Conservation (phyloP, 2,113 vertebrate genomes). For the Columba livia region DNA sequence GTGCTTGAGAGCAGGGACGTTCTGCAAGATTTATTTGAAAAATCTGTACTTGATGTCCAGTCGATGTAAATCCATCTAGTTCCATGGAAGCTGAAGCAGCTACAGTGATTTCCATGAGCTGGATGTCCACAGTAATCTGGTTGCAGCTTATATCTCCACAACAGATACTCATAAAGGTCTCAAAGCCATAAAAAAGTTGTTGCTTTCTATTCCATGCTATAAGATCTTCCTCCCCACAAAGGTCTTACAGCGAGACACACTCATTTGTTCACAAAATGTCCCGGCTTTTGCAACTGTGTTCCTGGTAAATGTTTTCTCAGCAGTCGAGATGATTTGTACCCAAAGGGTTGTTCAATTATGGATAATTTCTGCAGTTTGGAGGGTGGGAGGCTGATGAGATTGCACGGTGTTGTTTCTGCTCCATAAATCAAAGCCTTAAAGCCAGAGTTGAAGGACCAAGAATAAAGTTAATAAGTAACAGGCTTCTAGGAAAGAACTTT, state of each 20-base stretch:
- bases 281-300: not conserved
- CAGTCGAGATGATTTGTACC: not conserved
- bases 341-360: not conserved
- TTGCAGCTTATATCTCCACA: not conserved
- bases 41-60: not conserved
- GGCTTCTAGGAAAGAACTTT: not conserved
- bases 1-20: not conserved
- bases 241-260: not conserved
- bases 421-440: conserved; percentile 33
- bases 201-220: not conserved
- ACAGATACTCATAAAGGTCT: not conserved
- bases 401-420: not conserved
- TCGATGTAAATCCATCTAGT: not conserved
- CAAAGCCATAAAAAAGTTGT: not conserved
- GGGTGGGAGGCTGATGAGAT: not conserved
- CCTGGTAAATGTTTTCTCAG: not conserved
- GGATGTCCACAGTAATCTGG: not conserved
- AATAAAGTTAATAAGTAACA: conserved; percentile 25
- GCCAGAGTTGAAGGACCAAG: not conserved
- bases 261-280: not conserved
- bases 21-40: not conserved
- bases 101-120: not conserved
- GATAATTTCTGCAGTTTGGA: not conserved
- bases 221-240: not conserved
- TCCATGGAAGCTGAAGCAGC: not conserved